phyloP scores from a whole-genome alignment of 2,797 vertebrate genomes.

The Manis crassicaudata region DNA sequence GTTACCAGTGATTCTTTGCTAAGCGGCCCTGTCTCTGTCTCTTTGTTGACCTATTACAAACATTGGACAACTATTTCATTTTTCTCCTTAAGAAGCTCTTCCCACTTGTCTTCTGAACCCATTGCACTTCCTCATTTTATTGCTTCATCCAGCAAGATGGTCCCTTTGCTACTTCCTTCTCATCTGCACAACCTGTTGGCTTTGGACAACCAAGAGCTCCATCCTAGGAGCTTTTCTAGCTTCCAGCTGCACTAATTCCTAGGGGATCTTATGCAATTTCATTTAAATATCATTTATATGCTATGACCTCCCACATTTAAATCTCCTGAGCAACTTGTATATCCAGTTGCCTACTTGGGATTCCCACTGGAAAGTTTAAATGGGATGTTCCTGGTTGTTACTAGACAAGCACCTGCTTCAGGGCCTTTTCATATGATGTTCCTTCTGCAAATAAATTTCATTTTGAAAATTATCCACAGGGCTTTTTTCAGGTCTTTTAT shows the following conservation, averaged over 20 bases:
- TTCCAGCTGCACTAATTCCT: neutral
- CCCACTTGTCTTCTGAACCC: neutral
- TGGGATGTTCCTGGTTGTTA: neutral
- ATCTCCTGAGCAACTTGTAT: neutral
- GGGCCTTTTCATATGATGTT: neutral
- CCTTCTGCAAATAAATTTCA: neutral
- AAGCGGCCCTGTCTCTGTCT: neutral
- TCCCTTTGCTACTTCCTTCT: neutral
- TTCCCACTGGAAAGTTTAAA: neutral
- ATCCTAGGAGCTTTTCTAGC: neutral
- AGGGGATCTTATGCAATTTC: neutral
- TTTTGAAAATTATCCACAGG: neutral
- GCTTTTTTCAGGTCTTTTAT: neutral
- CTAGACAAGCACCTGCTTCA: neutral
- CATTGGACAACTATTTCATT: neutral
- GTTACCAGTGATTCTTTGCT: neutral
- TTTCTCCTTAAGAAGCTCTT: neutral
- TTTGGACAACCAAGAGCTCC: neutral
- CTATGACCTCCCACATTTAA: neutral
- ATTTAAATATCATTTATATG: neutral
- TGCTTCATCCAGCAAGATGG: neutral
- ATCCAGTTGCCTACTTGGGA: neutral
- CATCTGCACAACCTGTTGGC: neutral
- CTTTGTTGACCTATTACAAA: neutral
- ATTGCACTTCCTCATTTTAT: neutral